Evolutionary conservation across 2,888 invertebrate species (phyloP), one percentile per base, ranked within the genome.

Genomic region (Beris morrisii): DNA sequence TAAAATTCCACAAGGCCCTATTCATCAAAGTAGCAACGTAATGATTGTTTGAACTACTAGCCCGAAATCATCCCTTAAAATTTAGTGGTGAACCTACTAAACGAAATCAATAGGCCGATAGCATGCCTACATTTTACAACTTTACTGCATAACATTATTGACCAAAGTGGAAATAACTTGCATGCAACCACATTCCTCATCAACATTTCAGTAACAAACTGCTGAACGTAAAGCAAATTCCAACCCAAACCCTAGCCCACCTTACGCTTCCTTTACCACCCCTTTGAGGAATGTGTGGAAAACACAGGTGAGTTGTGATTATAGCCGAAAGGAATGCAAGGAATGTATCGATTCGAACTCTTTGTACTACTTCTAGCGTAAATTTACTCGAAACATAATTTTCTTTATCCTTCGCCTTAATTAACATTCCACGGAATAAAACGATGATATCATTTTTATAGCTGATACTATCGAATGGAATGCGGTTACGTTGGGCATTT

Each of bases 251-350:
- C 44, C 44, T 44, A 9, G 4, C 5, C n/a, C 31, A 30, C 54
- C 31, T 3, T 4, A 15, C 12, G 43, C 4, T n/a, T 38, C 38
- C 38, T 12, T 22, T 9, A 22, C 57, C 57, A 57, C 57, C 57
- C 57, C 15, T 44, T 44, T 22, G 3, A 57, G 28, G 57, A 57
- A 57, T 57, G 44, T 57, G 15, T 22, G 57, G 44, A 45, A 57
- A 57, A 22, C 44, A 43, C 45, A 57, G 44, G 57, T 57, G 43
- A 22, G 28, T 30, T 44, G 22, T 43, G 59, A 59, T 59, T 59
- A 48, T 48, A 48, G 32, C 67, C 38, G 54, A 45, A 30, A 59
- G 58, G 64, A 67, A 67, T 65, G 57, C 55, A 13, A 67, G 64
- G 64, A 64, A 67, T 67, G 30, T 64, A 59, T 59, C 52, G 67